Base-by-base conservation (phyloP, 2,797 vertebrate species). In the Tamandua tetradactyla region DNA sequence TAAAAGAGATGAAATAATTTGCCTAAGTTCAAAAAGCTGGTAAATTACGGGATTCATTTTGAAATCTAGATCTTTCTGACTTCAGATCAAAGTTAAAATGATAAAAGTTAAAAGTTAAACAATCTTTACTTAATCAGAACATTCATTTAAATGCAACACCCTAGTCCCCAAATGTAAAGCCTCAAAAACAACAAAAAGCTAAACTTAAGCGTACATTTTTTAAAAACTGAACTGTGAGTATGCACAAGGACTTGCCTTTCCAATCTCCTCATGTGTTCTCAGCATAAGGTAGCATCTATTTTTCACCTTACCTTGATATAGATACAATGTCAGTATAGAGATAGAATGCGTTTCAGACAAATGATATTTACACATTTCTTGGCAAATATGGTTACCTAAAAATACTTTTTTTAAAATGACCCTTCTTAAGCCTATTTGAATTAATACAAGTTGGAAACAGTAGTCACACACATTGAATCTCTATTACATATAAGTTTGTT, bases 21-120 rank as follows among this genome's bases (percentile, higher is more conserved):
- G 57, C 75, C 78, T 0, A 0, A 91, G 82, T 89, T 96, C 71
- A 89, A 83, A 93, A 86, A 83, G 35, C 78, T 78, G 32, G 32
- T 55, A 64, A 94, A 49, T 25, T 74, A 86, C 40, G 80, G 64
- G 69, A 83, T n/a, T 47, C 9, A 75, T 57, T 89, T 91, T 91
- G 84, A 83, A 82, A 81, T 57, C 55, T 59, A 93, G 81, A 80
- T 76, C 80, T 35, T 94, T 84, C 76, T 89, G 83, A 89, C 82
- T 76, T 80, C 40, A 62, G 89, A 62, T 72, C 32, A 95, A 86
- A 94, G 49, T 71, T 86, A 72, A 82, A 75, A 64, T 30, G 72
- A 88, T 61, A 62, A 57, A 84, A 62, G 68, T 94, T 96, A 37
- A 37, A 13, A 30, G 61, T 20, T 78, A 66, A 87, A 44, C 14